Conservation (phyloP, 2,888 invertebrate species). For the Corythucha ciliata region DNA sequence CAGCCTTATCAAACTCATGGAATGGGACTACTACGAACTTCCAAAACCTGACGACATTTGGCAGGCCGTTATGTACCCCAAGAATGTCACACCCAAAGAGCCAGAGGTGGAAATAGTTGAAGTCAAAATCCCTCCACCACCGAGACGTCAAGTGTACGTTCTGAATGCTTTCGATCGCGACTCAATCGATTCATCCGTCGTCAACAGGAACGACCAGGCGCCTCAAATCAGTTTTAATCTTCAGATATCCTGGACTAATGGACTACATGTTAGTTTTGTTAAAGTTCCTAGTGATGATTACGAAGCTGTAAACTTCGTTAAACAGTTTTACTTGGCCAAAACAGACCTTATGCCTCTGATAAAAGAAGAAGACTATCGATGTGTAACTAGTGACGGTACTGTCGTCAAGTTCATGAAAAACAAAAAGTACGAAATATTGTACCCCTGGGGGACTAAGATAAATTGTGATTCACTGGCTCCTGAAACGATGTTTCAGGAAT, state of each 20-base stretch:
- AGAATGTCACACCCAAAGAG: not conserved
- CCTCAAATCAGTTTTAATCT: constrained; percentile 11
- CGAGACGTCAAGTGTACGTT: not conserved
- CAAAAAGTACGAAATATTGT: constrained; percentile 4
- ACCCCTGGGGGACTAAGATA: constrained; percentile 16
- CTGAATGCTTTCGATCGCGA: constrained; percentile 18
- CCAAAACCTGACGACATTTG: constrained; percentile 6
- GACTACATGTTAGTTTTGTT: constrained; percentile 15
- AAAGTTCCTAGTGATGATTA: not conserved
- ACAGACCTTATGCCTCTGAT: constrained; percentile 15
- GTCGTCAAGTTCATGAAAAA: constrained; percentile 16
- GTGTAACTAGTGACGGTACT: constrained; percentile 8
- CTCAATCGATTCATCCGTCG: constrained; percentile 12
- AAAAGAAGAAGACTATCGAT: constrained; percentile 13
- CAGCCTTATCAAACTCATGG: constrained; percentile 3
- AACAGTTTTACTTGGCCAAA: constrained; percentile 15
- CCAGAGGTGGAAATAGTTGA: no score
- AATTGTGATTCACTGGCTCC: no score
- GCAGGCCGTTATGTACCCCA: constrained; percentile 15
- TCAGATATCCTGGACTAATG: constrained; percentile 18
- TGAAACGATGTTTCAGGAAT: no score
- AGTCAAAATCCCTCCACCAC: not conserved
- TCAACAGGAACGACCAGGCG: not conserved
- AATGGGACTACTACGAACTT: constrained; percentile 14
- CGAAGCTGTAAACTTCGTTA: constrained; percentile 11